Evolutionary conservation across 2,797 vertebrate genomes (phyloP).

Genomic region (Gadopsis bispinosus): DNA sequence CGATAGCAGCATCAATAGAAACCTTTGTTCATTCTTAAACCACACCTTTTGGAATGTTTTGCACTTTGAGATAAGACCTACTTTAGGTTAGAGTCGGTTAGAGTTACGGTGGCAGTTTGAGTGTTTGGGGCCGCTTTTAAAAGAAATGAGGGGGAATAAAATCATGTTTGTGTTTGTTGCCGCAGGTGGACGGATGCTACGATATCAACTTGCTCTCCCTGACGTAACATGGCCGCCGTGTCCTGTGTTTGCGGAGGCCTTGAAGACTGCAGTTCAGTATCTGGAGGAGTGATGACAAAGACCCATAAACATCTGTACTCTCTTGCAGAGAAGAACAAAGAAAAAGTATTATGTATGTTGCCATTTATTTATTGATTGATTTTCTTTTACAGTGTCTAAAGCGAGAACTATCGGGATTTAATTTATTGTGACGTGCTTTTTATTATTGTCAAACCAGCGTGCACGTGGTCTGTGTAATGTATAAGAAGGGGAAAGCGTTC

Average conservation of each 20-base stretch:
- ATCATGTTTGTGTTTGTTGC: conserved; percentile 18
- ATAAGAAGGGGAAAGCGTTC: not conserved
- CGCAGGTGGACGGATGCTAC: conserved; percentile 95
- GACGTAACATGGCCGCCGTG: conserved; percentile 75
- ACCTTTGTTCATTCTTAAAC: no score
- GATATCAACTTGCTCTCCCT: conserved; percentile 93
- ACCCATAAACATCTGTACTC: no score
- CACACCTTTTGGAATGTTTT: no score
- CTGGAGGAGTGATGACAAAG: not conserved
- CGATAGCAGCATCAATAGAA: not conserved
- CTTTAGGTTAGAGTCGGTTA: no score
- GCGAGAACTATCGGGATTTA: not conserved
- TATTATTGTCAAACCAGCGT: not conserved
- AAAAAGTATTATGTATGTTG: not conserved
- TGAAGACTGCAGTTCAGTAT: not conserved
- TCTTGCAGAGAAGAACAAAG: not conserved
- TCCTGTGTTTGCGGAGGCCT: no score
- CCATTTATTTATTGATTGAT: not conserved
- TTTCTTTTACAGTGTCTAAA: not conserved
- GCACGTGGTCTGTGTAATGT: not conserved
- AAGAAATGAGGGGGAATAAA: not conserved
- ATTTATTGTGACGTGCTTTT: not conserved
- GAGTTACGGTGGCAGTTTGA: not conserved
- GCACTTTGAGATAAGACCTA: no score
- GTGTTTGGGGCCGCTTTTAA: not conserved